A percentile compares a stretch with the other conserved stretches of the same genome.
phyloP scores from a whole-genome alignment of 2,888 invertebrate genomes.

The Heliothis peltigera region DNA sequence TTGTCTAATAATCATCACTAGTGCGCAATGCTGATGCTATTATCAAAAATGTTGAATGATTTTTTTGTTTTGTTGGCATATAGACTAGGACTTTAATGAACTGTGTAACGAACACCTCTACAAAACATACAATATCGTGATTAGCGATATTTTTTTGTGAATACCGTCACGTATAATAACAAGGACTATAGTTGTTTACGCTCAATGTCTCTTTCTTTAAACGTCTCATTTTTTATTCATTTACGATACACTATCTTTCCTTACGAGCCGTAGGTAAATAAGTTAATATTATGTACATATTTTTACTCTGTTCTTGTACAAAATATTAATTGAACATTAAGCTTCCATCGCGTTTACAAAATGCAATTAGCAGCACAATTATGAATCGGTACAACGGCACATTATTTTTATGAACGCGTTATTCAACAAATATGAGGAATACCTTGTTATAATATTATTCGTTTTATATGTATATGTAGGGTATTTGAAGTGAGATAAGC shows the following conservation, averaged over 20 bases:
- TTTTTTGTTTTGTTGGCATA: no score
- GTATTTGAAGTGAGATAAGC: slow-evolving; percentile 86
- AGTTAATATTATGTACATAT: background rate
- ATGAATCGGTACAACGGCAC: background rate
- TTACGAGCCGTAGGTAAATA: slow-evolving; percentile 3
- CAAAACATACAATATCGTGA: background rate
- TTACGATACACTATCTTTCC: slow-evolving; percentile 9
- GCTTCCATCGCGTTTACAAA: background rate
- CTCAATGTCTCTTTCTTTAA: background rate
- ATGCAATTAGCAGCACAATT: background rate
- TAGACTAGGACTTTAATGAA: no score
- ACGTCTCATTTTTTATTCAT: slow-evolving; percentile 8
- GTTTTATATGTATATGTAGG: slow-evolving; percentile 69
- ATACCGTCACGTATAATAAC: slow-evolving; percentile 6
- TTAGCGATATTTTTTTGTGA: background rate
- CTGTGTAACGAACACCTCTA: background rate
- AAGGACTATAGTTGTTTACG: slow-evolving; percentile 1
- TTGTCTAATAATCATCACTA: no score
- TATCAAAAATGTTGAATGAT: no score
- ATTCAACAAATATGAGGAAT: slow-evolving; percentile 34
- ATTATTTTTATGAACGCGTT: slow-evolving; percentile 27
- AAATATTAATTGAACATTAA: background rate
- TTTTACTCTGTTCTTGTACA: background rate
- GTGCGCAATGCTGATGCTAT: no score
- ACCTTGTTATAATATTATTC: slow-evolving; percentile 34